Conservation (phyloP, 2,888 invertebrate species). For the Heteromurus nitidus region DNA sequence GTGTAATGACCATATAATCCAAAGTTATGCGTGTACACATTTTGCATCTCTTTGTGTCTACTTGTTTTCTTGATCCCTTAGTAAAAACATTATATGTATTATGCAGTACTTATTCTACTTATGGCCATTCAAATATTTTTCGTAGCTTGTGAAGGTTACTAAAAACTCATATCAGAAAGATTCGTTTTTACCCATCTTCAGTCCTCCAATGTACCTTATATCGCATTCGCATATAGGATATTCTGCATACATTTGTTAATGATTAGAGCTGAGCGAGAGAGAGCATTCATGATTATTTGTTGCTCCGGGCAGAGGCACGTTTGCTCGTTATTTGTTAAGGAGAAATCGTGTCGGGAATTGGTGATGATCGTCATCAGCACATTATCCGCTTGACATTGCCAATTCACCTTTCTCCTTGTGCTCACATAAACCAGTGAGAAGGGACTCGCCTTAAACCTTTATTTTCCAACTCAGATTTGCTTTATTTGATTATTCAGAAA, state of each 20-base stretch:
- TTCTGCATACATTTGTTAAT: background rate
- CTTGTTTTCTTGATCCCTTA: background rate
- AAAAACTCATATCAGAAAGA: too few relatives aligned
- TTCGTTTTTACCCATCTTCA: too few relatives aligned
- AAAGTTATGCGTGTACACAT: constrained; percentile 35
- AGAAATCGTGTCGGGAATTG: constrained; percentile 48
- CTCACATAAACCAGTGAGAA: constrained; percentile 15
- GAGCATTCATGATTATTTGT: background rate
- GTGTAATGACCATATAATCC: constrained; percentile 50
- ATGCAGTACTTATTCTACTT: background rate
- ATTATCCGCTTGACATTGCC: background rate
- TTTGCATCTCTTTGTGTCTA: background rate
- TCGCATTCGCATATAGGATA: background rate
- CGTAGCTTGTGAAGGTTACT: background rate
- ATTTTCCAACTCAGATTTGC: too few relatives aligned
- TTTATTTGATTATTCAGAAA: too few relatives aligned
- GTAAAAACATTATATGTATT: background rate
- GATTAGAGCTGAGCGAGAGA: background rate
- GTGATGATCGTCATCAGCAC: constrained; percentile 32
- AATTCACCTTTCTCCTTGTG: constrained; percentile 21
- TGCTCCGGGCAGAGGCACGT: constrained; percentile 37
- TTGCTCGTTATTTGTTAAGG: constrained; percentile 51
- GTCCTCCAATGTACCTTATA: background rate
- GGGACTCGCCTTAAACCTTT: constrained; percentile 29
- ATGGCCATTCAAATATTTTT: background rate